These are phyloP conservation scores for Pangasius mekongensis DNA, from an alignment of 2,797 vertebrate genomes.

Conservation along the genomic window DNA sequence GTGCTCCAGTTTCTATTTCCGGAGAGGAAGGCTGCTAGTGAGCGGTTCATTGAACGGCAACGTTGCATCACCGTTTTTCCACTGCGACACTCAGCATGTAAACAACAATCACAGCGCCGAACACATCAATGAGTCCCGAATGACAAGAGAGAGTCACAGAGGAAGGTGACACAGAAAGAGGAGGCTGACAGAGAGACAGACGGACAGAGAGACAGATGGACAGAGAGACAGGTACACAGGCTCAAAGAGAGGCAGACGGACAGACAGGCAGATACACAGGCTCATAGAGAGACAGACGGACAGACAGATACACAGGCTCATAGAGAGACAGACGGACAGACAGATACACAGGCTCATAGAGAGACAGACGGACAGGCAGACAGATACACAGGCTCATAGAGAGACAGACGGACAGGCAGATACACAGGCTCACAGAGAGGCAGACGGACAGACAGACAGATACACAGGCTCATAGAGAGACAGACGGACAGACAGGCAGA, in stretches of 20 bases:
- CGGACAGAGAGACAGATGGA: neutral
- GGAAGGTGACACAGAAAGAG: neutral
- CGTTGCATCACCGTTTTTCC: constrained; percentile 59
- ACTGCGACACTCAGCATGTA: constrained; percentile 54
- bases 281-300: neutral
- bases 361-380: neutral
- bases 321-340: neutral
- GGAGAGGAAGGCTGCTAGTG: constrained; percentile 37
- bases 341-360: neutral
- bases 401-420: neutral
- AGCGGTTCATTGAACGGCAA: constrained; percentile 40
- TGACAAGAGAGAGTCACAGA: neutral
- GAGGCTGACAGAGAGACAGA: neutral
- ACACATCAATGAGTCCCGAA: neutral
- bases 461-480: no score
- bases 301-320: neutral
- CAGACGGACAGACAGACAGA: no score
- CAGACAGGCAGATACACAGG: neutral
- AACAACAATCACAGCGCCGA: neutral
- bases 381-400: neutral
- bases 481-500: no score
- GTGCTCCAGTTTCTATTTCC: constrained; percentile 54
- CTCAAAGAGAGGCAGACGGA: neutral
- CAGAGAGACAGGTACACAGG: neutral
- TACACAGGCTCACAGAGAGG: no score